Evolutionary conservation across 1,140 invertebrate genomes (phyloP), one percentile per base, ranked within the genome.

Genomic region (Matsumurasca onukii): DNA sequence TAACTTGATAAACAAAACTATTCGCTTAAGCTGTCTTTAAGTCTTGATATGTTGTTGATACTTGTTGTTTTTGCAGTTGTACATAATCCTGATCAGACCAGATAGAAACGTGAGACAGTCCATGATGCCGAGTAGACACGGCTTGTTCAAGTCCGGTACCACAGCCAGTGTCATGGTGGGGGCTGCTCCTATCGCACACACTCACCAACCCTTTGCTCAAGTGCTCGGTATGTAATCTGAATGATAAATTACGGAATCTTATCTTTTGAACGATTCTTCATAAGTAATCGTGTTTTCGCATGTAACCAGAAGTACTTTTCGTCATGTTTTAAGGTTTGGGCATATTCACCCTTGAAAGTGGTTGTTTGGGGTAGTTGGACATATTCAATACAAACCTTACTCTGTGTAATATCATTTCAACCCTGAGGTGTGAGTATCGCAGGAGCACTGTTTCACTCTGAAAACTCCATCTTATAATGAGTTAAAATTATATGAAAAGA

Each of bases 81-180:
- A 97, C 81, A 97, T 98, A 75, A 97, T 98, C 72, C 80, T 98
- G 45, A 86, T 97, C 31, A 86, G 93, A 65, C 95, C 95, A 1
- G 95, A 98, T 79, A 85, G 92, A 45, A 98, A 98, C 79, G 89
- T 98, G 1, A 85, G 95, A 0, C 92, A 94, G 78, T 91, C 90
- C 75, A 94, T 97, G 85, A 95, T 96, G 92, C 87, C 90, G 3
- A 66, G 66, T 2, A 66, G 69, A 0, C 25, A 61, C 31, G 69
- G 69, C 0, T 68, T 69, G 49, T 66, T 72, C n/a, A 73, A 73
- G 45, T 34, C 59, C 3, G 72, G 72, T 30, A 73, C 72, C 17
- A 69, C 66, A 45, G 72, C 69, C 15, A 73, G 69, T 65, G 72
- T 73, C 0, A 70, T 73, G 72, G 69, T 69, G 17, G 72, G 67